Percentiles rank a stretch among this genome's conserved stretches.
Conservation (phyloP, 2,888 invertebrate species). For the Drosophila borborema region DNA sequence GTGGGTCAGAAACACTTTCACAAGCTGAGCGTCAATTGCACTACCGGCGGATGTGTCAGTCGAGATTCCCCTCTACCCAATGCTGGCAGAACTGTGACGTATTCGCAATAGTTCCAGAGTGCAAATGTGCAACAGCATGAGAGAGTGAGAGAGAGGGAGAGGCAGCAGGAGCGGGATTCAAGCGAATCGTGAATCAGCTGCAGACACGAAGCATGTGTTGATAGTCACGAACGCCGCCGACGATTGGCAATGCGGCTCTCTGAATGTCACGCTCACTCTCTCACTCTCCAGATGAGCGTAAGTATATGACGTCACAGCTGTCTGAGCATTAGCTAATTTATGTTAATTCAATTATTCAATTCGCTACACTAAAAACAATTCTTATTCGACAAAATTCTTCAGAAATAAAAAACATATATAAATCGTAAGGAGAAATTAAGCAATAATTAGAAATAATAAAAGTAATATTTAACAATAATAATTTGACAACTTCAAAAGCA, state of each 20-base stretch:
- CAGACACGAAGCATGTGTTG: slow-evolving; percentile 22
- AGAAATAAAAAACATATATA: too few species aligned
- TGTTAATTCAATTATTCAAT: slow-evolving; percentile 31
- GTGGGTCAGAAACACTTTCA: slow-evolving; percentile 49
- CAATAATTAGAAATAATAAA: neutral
- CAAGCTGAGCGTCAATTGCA: slow-evolving; percentile 39
- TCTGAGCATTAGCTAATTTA: slow-evolving; percentile 2
- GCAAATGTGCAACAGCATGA: neutral
- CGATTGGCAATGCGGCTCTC: neutral
- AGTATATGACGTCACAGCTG: slow-evolving; percentile 28
- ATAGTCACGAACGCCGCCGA: slow-evolving; percentile 45
- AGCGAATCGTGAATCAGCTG: slow-evolving; percentile 32
- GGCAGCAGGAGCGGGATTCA: neutral
- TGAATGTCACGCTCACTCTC: neutral
- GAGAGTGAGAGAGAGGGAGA: neutral
- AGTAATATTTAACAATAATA: too few species aligned
- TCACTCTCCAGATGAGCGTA: neutral
- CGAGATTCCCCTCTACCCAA: neutral
- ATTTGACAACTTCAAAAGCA: too few species aligned
- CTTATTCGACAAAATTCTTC: neutral
- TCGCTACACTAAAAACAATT: slow-evolving; percentile 14
- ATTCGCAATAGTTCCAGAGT: slow-evolving; percentile 42
- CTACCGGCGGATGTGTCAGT: slow-evolving; percentile 26
- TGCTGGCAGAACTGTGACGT: slow-evolving; percentile 38
- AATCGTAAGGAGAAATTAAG: too few species aligned